Percentiles rank a stretch among this genome's conserved stretches.
These are phyloP conservation scores for Myocastor coypus DNA, from an alignment of 2,113 vertebrate species.

Conservation along the genomic window DNA sequence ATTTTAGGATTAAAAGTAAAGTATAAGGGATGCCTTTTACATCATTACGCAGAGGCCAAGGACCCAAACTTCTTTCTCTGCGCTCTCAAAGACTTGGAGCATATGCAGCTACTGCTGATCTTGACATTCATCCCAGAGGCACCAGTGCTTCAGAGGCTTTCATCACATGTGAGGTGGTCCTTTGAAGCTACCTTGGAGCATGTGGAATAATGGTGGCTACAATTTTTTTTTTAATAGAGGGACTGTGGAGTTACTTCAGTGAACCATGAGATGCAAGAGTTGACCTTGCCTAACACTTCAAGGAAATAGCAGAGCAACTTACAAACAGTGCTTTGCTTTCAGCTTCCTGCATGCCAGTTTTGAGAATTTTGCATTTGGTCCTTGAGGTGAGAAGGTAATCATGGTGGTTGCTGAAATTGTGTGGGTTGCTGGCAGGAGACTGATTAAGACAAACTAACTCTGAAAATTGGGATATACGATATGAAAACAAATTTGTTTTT, in stretches of 20 bases:
- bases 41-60: background rate
- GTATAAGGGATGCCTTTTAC: background rate
- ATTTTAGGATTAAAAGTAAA: background rate
- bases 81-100: background rate
- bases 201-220: constrained; percentile 98
- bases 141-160: constrained; percentile 91
- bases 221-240: constrained; percentile 97
- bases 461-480: constrained; percentile 98
- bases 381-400: constrained; percentile 97
- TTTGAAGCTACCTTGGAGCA: constrained; percentile 97
- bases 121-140: background rate
- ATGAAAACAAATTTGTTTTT: constrained; percentile 92
- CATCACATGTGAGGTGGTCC: constrained; percentile 98
- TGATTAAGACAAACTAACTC: constrained; percentile 94
- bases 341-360: constrained; percentile 99
- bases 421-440: constrained; percentile 97
- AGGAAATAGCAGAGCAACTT: constrained; percentile 99
- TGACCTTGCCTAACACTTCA: constrained; percentile 96
- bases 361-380: constrained; percentile 98
- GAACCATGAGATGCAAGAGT: constrained; percentile 97
- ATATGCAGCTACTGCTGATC: background rate
- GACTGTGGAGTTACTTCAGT: constrained; percentile 97
- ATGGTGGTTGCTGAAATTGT: constrained; percentile 98
- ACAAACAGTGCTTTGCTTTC: constrained; percentile 99
- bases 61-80: background rate